phyloP scores from a whole-genome alignment of 1,140 invertebrate species.

The Trichonephila clavipes region DNA sequence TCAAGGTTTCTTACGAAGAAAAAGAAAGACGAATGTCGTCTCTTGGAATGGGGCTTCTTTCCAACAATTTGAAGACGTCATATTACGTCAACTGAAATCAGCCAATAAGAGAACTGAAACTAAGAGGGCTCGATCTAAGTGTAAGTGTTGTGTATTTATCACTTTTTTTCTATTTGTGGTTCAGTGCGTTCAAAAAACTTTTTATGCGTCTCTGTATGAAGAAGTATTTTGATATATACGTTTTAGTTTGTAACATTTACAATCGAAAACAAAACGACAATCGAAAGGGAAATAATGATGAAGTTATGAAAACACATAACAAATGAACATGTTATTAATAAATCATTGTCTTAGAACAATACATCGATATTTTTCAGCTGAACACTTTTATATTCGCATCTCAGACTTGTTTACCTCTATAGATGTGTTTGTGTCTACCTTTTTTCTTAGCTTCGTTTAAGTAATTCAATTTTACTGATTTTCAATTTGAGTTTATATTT shows the following conservation, averaged over 20 bases:
- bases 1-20: constrained; percentile 6
- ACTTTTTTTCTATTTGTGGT: not conserved
- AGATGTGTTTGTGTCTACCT: too few relatives aligned
- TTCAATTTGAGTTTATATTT: too few relatives aligned
- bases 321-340: too few relatives aligned
- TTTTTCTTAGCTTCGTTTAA: too few relatives aligned
- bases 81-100: not conserved
- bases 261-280: too few relatives aligned
- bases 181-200: not conserved
- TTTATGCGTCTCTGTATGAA: not conserved
- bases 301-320: too few relatives aligned
- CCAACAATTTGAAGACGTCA: constrained; percentile 38
- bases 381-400: too few relatives aligned
- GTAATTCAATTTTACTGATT: too few relatives aligned
- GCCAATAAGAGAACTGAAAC: not conserved
- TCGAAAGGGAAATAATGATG: too few relatives aligned
- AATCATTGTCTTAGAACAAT: too few relatives aligned
- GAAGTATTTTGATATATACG: not conserved
- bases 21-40: not conserved
- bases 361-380: too few relatives aligned
- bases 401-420: too few relatives aligned
- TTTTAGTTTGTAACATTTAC: not conserved
- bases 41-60: constrained; percentile 8
- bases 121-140: not conserved
- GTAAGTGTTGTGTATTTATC: constrained; percentile 19